Evolutionary conservation across 2,113 vertebrate species (phyloP).

Genomic region (Mobula hypostoma): DNA sequence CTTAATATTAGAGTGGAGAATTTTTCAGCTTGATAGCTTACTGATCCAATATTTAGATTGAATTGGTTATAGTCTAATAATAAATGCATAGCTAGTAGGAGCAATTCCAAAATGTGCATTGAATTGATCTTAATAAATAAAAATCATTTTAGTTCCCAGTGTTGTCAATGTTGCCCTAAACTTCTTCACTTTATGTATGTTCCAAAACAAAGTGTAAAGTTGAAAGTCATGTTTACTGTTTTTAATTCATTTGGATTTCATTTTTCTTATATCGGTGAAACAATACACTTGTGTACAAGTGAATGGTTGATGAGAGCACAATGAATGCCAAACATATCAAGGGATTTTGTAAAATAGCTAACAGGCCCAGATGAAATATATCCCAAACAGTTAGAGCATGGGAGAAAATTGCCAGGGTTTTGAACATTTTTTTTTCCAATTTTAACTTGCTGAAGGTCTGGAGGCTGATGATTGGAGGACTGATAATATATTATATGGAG

Average conservation of each 20-base stretch:
- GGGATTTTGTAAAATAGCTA: too few relatives aligned
- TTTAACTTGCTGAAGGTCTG: too few relatives aligned
- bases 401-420: too few relatives aligned
- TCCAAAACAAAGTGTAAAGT: neutral
- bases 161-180: neutral
- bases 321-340: too few relatives aligned
- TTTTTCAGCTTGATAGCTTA: neutral
- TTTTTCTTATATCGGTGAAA: neutral
- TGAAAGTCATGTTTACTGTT: neutral
- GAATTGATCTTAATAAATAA: slow-evolving; percentile 9
- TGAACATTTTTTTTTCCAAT: too few relatives aligned
- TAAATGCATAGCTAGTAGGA: neutral
- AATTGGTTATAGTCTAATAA: neutral
- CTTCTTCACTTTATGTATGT: neutral
- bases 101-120: neutral
- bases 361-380: too few relatives aligned
- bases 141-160: neutral
- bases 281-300: neutral
- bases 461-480: too few relatives aligned
- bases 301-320: too few relatives aligned
- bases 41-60: neutral
- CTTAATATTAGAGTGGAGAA: neutral
- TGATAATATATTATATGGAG: too few relatives aligned
- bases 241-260: neutral
- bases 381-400: too few relatives aligned